Evolutionary conservation across 2,113 vertebrate species (phyloP), one percentile per base, ranked within the genome.

Genomic region (Riparia riparia): DNA sequence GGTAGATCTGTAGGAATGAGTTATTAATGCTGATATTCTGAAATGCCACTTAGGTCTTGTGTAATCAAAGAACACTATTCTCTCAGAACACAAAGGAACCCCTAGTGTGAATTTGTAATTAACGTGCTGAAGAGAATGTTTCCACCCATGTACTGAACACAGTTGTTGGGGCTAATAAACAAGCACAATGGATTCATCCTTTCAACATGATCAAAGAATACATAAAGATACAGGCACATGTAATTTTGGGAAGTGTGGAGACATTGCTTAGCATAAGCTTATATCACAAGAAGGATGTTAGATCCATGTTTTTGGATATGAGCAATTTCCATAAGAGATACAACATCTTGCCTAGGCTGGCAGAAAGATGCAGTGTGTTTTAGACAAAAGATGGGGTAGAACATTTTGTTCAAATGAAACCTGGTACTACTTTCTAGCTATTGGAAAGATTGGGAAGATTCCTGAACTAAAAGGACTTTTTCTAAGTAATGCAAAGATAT

Each of bases 21-120:
- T 96, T 97, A 97, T 97, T 97, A 97, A 96, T 96, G 92, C 90
- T 96, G 88, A 96, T 96, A 95, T 94, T 96, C 89, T 77, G 96
- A 97, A 96, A 97, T 94, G 94, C 90, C 92, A 95, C 92, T 96
- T 96, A 97, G 95, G 96, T 97, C 92, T 95, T 84, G 84, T 97
- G 92, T 97, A 97, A 97, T 97, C 96, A 97, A 97, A 96, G 95
- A 93, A 93, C 50, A 93, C 32, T 96, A 97, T 97, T 97, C 96
- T 97, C 91, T 96, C 95, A 96, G 96, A 97, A 97, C 96, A 96
- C 97, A 96, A 97, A 97, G 90, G 91, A 96, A 93, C 86, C 90
- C 92, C 95, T 94, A 80, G 94, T 86, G 94, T 95, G 97, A 95
- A 96, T 96, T 80, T 86, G 76, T 96, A 96, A 97, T 97, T 96